A percentile compares a stretch with the other conserved stretches of the same genome.
Conservation (phyloP, 2,888 invertebrate species). For the Tenthredo mesomela region DNA sequence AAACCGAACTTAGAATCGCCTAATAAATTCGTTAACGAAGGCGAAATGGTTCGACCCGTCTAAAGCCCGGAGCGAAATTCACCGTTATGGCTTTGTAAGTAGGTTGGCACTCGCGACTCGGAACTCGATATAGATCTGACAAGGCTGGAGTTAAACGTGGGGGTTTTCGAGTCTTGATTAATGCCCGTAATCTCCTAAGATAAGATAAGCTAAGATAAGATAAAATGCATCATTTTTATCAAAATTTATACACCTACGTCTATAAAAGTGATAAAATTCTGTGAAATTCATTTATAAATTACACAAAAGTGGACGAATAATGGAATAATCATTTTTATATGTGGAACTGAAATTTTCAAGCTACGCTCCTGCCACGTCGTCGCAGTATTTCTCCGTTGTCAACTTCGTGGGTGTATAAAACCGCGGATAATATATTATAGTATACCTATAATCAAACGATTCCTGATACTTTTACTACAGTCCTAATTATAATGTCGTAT, state of each 20-base stretch:
- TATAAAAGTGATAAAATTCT: too few species aligned
- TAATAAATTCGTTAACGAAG: not conserved
- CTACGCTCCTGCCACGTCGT: constrained; percentile 18
- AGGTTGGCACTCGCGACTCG: not conserved
- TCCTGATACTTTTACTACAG: not conserved
- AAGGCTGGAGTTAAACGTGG: not conserved
- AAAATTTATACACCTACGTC: too few species aligned
- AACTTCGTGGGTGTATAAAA: not conserved
- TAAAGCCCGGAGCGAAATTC: constrained; percentile 9
- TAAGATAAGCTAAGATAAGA: constrained; percentile 12
- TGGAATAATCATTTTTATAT: not conserved
- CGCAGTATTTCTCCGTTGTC: not conserved
- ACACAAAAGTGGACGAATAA: not conserved
- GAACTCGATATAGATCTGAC: not conserved
- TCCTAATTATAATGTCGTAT: not conserved
- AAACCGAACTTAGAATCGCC: not conserved
- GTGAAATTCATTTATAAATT: too few species aligned
- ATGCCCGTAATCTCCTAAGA: not conserved
- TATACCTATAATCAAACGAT: not conserved
- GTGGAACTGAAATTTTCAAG: not conserved
- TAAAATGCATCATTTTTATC: not conserved
- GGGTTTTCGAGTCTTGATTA: not conserved
- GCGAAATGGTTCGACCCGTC: not conserved
- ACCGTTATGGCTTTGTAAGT: constrained; percentile 1
- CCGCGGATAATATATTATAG: not conserved